Evolutionary conservation across 2,797 vertebrate species (phyloP).

Genomic region (Enteromius trimaculatus): DNA sequence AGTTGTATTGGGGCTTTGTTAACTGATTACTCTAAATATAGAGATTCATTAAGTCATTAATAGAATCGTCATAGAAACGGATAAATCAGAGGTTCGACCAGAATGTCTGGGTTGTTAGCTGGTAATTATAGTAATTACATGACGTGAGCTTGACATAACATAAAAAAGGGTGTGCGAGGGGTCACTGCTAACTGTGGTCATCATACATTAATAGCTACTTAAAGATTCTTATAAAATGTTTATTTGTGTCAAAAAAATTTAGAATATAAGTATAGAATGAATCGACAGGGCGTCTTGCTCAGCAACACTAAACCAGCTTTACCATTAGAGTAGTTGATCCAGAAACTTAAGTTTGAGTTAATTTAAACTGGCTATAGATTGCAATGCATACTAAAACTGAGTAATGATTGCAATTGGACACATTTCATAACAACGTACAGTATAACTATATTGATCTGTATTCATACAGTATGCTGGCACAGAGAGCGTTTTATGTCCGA

Average conservation of each 20-base stretch:
- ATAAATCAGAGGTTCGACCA: background rate
- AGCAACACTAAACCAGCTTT: background rate
- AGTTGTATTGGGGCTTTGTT: background rate
- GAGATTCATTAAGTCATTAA: background rate
- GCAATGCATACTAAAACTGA: background rate
- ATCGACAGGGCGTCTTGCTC: background rate
- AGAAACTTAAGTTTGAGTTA: background rate
- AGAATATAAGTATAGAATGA: background rate
- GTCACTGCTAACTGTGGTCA: background rate
- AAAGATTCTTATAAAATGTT: background rate
- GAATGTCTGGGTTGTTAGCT: background rate
- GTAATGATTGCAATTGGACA: background rate
- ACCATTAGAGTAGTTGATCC: background rate
- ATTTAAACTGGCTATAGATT: background rate
- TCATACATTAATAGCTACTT: background rate
- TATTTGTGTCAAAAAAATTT: background rate
- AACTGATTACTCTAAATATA: background rate
- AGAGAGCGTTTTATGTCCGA: background rate
- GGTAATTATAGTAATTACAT: background rate
- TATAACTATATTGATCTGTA: background rate
- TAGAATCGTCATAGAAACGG: background rate
- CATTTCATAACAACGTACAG: background rate
- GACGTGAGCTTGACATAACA: background rate
- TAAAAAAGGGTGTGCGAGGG: background rate
- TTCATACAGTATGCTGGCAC: background rate